Percentiles rank a stretch among this genome's conserved stretches.
Evolutionary conservation across 2,797 vertebrate species (phyloP).

Genomic region (Botia kubotai): DNA sequence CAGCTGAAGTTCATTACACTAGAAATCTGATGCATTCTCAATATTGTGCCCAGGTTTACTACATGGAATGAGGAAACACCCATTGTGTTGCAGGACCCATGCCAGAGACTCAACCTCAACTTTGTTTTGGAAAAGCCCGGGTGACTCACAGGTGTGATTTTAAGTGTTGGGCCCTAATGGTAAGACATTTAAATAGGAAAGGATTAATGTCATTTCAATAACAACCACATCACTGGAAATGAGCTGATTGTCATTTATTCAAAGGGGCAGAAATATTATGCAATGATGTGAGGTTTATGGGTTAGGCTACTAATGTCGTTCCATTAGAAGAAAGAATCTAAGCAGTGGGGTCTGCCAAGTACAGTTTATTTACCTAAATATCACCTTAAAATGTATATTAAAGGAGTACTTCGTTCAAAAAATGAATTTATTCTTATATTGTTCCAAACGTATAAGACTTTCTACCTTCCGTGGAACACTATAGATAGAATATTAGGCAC

Average conservation of each 20-base stretch:
- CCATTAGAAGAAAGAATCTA: too few species aligned
- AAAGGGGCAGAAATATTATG: not conserved
- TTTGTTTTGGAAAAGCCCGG: not conserved
- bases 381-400: not conserved
- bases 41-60: too few species aligned
- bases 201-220: not conserved
- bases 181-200: not conserved
- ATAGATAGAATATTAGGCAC: too few species aligned
- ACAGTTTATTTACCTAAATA: too few species aligned
- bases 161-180: not conserved
- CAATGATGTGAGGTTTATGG: constrained; percentile 6
- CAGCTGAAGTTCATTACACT: too few species aligned
- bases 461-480: too few species aligned
- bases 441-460: too few species aligned
- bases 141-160: too few species aligned
- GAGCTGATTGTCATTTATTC: not conserved
- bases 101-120: not conserved
- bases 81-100: not conserved
- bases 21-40: too few species aligned
- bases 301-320: not conserved
- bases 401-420: too few species aligned
- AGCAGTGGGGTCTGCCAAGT: not conserved
- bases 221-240: not conserved
- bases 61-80: too few species aligned
- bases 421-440: too few species aligned